Percentiles rank a stretch among this genome's conserved stretches.
Evolutionary conservation across 1,140 invertebrate species (phyloP).

Genomic region (Phymastichus coffea): DNA sequence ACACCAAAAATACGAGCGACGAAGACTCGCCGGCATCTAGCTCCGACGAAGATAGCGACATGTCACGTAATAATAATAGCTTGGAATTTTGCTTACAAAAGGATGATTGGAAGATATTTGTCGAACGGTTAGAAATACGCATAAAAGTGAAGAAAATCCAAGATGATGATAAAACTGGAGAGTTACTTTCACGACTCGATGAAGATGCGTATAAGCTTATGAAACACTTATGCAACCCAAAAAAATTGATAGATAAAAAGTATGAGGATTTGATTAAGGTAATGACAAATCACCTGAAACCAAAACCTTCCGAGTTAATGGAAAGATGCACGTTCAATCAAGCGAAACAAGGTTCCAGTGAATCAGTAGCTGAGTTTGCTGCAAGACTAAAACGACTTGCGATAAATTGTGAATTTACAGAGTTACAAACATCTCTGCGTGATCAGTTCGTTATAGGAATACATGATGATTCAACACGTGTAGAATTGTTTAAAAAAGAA

Average conservation of each 20-base stretch:
- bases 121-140: constrained; percentile 1
- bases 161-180: background rate
- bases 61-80: background rate
- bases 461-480: background rate
- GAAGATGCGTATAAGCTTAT: constrained; percentile 17
- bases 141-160: constrained; percentile 5
- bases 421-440: background rate
- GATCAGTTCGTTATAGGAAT: constrained; percentile 21
- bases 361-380: constrained; percentile 19
- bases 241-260: constrained; percentile 1
- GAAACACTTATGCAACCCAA: constrained; percentile 13
- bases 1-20: background rate
- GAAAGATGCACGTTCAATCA: constrained; percentile 16
- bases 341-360: constrained; percentile 11
- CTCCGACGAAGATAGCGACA: background rate
- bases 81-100: background rate
- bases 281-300: constrained; percentile 7
- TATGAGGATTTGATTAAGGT: constrained; percentile 17
- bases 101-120: background rate
- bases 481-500: constrained; percentile 5
- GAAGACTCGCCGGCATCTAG: background rate
- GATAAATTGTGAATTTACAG: constrained; percentile 1
- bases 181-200: constrained; percentile 3
- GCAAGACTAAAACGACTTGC: constrained; percentile 16
- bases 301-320: constrained; percentile 18